Base-by-base conservation (phyloP, 2,797 vertebrate species). In the Nannoperca australis region DNA sequence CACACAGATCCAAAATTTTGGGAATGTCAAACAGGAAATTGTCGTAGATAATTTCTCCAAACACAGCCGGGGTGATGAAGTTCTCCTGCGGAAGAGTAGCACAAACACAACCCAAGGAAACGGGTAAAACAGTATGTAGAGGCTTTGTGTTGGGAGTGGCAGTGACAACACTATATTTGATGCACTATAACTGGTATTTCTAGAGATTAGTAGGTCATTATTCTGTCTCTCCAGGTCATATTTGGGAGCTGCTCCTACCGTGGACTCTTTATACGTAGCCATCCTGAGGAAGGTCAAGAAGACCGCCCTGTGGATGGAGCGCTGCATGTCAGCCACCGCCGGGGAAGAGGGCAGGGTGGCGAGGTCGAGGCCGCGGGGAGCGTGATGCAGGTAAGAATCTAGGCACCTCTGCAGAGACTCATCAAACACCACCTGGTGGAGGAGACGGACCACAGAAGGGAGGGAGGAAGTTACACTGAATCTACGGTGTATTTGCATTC, bases 21-120 rank as follows among this genome's bases (percentile, higher is more conserved):
- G 98, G 97, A 94, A 99, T 97, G 94, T 99, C 98, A 0, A 99
- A 99, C 20, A 99, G 93, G 91, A 96, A 99, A 93, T 99, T 98
- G 45, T 99, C 96, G 73, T 99, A 99, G 80, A 99, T 95, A 58
- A 99, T 97, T 86, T 99, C 97, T 88, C 96, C 98, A 89, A 99
- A 99, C 30, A 96, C 97, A 47, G 95, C 92, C 0, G 97, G 96
- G 2, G 97, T 97, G 61, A 99, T 93, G 82, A 97, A 98, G 93
- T 96, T 95, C 53, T 99, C 98, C 98, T 99, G 86, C 18, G 32
- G 27, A 67, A 51, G 61, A 55, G 8, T 17, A 54, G 10, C 34
- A 34, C 0, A 63, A 50, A 24, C 36, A 15, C 75, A 20, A 66
- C 61, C 30, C 24, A 56, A 34, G 4, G 7, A 20, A 20, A 17